A percentile compares a stretch with the other conserved stretches of the same genome.
These are phyloP conservation scores for Lagopus leucura DNA, from an alignment of 2,113 vertebrate species.

Conservation along the genomic window DNA sequence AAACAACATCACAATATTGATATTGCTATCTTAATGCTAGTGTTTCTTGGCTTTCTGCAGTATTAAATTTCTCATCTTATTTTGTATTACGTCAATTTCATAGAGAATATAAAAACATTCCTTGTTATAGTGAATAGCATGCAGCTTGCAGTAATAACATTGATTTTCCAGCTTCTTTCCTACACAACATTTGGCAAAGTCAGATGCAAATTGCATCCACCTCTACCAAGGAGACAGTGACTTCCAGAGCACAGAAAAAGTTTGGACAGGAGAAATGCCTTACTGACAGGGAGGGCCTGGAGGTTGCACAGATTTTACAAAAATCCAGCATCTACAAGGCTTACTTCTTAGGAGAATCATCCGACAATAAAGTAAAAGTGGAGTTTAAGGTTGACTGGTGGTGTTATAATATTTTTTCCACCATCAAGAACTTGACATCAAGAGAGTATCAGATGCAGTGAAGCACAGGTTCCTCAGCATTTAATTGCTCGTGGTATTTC, in stretches of 20 bases:
- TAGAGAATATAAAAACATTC: conserved; percentile 20
- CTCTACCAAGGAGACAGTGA: conserved; percentile 48
- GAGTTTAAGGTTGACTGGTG: neutral
- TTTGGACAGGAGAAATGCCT: neutral
- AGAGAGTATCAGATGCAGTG: neutral
- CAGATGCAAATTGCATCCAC: conserved; percentile 57
- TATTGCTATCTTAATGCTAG: neutral
- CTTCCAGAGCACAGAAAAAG: conserved; percentile 19
- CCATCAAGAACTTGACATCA: neutral
- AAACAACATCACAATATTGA: neutral
- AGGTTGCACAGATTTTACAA: neutral
- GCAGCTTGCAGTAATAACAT: conserved; percentile 30
- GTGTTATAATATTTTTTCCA: neutral
- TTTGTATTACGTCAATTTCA: conserved; percentile 1
- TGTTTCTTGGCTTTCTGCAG: neutral
- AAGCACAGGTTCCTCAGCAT: neutral
- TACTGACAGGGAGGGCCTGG: neutral
- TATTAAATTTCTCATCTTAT: neutral
- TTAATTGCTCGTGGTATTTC: neutral
- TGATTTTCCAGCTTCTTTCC: conserved; percentile 30
- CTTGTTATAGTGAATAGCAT: neutral
- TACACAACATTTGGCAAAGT: conserved; percentile 25
- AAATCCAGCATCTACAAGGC: neutral
- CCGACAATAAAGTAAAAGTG: neutral
- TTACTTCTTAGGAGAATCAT: neutral